Evolutionary conservation across 2,888 invertebrate genomes (phyloP), one percentile per base, ranked within the genome.

Genomic region (Apotomis turbidana): DNA sequence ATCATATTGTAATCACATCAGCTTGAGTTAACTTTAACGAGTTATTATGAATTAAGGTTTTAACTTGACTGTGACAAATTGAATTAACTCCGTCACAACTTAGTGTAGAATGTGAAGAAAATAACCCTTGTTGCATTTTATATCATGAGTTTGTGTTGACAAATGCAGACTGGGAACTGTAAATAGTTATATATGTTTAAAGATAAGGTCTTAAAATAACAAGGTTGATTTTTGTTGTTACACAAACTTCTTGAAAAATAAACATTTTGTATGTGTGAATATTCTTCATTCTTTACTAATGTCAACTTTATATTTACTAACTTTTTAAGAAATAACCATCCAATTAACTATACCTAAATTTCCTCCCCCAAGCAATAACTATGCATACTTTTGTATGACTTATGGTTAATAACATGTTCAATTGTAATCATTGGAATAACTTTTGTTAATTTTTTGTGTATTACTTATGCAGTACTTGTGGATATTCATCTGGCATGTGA

Each of bases 221-320:
- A 90, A 92, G 92, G 92, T 93, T 93, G 92, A 92, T 93, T 93
- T 91, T 93, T 93, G 93, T 93, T 93, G 93, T 92, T 93, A 93
- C 92, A 91, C 92, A 89, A 91, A 93, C 90, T 91, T 90, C 90
- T 88, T 90, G 89, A 91, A 92, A 90, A 93, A 93, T 92, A 93
- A 93, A 93, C 93, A 92, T 93, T 93, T 93, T 93, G 93, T 93
- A 93, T 91, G 93, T 93, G 93, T 93, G 93, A 91, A 83, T 81
- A 72, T 85, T 87, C 83, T 89, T 89, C 78, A 83, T 91, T 91
- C 85, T 82, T 74, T 76, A 70, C 71, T 68, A 66, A 62, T 69
- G 60, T 67, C 63, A 54, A 12, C 15, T 71, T 73, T 70, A 72
- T 75, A 55, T 5, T 55, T 44, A 72, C 61, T 68, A 66, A 59